Base-by-base conservation (phyloP, 2,888 invertebrate species). In the Adela reaumurella region DNA sequence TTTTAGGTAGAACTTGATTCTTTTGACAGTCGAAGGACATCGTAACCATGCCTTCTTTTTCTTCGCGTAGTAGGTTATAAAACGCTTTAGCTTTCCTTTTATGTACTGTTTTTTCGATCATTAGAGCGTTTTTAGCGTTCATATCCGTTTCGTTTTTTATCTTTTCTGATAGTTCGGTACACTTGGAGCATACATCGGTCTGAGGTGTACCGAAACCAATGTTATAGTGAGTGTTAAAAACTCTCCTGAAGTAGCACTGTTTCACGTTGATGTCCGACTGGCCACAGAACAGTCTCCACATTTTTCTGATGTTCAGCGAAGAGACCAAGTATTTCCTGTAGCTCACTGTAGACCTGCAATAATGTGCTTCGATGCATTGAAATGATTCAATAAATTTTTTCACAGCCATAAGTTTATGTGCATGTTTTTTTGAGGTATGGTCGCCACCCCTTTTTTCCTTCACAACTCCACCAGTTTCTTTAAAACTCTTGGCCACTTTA, bases 1-100 rank as follows among this genome's bases (percentile, higher is more conserved):
- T n/a, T n/a, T n/a, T n/a, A n/a, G n/a, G n/a, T n/a, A n/a, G n/a
- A n/a, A n/a, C n/a, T n/a, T n/a, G n/a, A n/a, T n/a, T n/a, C n/a
- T 58, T 57, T 47, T 58, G 56, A 41, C 58, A 58, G 41, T 57
- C 57, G 46, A 56, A 57, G 17, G 51, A 48, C n/a, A 58, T 35
- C 2, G 51, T 56, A 45, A 50, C 28, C 49, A 58, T 49, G 28
- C 47, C 49, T 28, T 53, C 53, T 24, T 43, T 49, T 47, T 56
- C 46, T 44, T 56, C 57, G 47, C 56, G 51, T 45, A 58, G 43
- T 48, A 56, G 50, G n/a, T 50, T 46, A 47, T 55, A 58, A 53
- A 59, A 59, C 35, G 54, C 53, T 52, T 55, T 57, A 20, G 56
- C 53, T 51, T 52, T 55, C 19, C 56, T 51, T 42, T 46, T 52